Evolutionary conservation across 2,797 vertebrate species (phyloP).

Genomic region (Acipenser ruthenus): DNA sequence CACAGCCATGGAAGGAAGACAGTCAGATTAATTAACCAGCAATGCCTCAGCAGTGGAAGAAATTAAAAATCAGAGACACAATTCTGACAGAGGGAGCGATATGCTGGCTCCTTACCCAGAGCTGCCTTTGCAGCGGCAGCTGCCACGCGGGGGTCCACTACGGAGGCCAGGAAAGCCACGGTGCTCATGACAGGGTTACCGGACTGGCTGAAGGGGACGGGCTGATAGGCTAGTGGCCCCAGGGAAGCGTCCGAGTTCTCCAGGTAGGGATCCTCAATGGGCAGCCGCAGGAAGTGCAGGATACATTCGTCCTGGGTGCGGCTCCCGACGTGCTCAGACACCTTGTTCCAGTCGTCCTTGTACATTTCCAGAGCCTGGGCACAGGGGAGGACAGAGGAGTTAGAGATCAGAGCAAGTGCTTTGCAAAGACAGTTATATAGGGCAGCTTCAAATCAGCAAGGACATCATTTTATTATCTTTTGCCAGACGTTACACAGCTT

Average conservation of each 20-base stretch:
- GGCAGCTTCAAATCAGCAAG: too few relatives aligned
- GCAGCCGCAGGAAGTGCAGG: constrained; percentile 86
- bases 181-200: constrained; percentile 98
- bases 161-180: constrained; percentile 89
- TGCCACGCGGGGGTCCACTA: constrained; percentile 89
- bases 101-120: constrained; percentile 58
- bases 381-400: neutral
- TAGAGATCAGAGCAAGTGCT: neutral
- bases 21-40: too few relatives aligned
- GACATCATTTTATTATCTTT: too few relatives aligned
- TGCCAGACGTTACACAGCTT: too few relatives aligned
- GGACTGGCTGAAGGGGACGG: constrained; percentile 93
- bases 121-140: constrained; percentile 88
- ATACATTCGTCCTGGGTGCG: constrained; percentile 96
- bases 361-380: constrained; percentile 90
- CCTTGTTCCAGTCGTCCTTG: constrained; percentile 98
- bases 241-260: constrained; percentile 81
- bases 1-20: neutral
- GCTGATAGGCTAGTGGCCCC: constrained; percentile 90
- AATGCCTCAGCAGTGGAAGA: too few relatives aligned
- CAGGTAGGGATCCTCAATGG: constrained; percentile 90
- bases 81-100: neutral
- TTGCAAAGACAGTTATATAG: too few relatives aligned
- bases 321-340: constrained; percentile 90
- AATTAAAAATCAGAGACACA: neutral